Percentiles rank a stretch among this genome's conserved stretches.
These are phyloP conservation scores for Ageneiosus marmoratus DNA, from an alignment of 2,113 vertebrate genomes.

Conservation along the genomic window DNA sequence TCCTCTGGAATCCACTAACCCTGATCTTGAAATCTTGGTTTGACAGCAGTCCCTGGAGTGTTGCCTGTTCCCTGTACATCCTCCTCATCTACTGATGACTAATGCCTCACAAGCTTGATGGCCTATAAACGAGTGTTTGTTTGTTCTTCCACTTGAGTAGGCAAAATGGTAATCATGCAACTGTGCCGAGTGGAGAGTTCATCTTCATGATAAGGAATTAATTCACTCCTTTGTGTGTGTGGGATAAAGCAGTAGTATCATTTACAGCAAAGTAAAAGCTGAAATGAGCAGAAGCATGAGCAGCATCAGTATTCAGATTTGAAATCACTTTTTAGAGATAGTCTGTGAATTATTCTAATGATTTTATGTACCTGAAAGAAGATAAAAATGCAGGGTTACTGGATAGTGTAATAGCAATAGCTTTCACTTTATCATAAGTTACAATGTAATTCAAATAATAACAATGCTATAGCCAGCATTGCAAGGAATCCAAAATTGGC, in stretches of 20 bases:
- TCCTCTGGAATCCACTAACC: slow-evolving; percentile 16
- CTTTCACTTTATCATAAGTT: not conserved
- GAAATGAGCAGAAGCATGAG: slow-evolving; percentile 6
- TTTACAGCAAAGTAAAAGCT: slow-evolving; percentile 8
- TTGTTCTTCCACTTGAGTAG: slow-evolving; percentile 54
- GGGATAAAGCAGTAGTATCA: slow-evolving; percentile 26
- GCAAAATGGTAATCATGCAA: slow-evolving; percentile 53
- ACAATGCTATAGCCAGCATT: not conserved
- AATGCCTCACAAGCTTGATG: slow-evolving; percentile 28
- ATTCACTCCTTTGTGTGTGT: slow-evolving; percentile 39
- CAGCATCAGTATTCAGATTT: slow-evolving; percentile 20
- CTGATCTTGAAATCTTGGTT: slow-evolving; percentile 11
- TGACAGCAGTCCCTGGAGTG: slow-evolving; percentile 21
- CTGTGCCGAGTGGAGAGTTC: slow-evolving; percentile 36
- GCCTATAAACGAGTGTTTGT: slow-evolving; percentile 48
- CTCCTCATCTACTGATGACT: slow-evolving; percentile 44
- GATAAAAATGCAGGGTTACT: slow-evolving; percentile 8
- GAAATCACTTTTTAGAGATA: not conserved
- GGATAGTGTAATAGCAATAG: not conserved
- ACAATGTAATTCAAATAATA: not conserved
- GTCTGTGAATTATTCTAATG: slow-evolving; percentile 10
- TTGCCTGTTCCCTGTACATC: slow-evolving; percentile 15
- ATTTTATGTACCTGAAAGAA: slow-evolving; percentile 16
- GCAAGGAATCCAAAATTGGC: not conserved
- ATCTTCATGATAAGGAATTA: slow-evolving; percentile 42